Conservation (phyloP, 2,797 vertebrate species). For the Salarias fasciatus region DNA sequence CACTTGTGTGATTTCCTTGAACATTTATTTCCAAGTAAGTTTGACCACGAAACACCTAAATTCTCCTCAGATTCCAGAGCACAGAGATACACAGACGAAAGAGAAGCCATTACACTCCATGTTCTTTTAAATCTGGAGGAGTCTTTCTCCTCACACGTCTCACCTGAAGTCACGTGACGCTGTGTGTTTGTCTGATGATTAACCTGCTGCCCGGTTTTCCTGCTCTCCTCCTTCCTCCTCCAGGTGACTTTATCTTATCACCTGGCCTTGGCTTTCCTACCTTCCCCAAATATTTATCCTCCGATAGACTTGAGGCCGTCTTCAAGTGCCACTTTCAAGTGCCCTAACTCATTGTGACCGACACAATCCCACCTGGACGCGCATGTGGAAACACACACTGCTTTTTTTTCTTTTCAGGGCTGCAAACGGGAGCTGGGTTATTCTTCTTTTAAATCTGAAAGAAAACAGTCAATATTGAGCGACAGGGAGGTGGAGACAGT, state of each 20-base stretch:
- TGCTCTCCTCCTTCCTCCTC: constrained; percentile 55
- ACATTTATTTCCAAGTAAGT: no score
- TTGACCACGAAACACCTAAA: no score
- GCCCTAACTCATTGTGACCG: constrained; percentile 4
- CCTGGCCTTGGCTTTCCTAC: constrained; percentile 57
- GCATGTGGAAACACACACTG: constrained; percentile 1
- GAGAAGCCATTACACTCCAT: no score
- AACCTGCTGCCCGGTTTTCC: constrained; percentile 47
- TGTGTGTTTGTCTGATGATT: constrained; percentile 37
- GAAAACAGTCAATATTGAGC: constrained; percentile 57
- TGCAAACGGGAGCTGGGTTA: constrained; percentile 35
- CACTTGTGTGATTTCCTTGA: no score
- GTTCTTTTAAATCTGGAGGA: no score
- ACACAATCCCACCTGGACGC: constrained; percentile 10
- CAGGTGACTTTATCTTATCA: constrained; percentile 66
- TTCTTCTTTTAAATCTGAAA: constrained; percentile 60
- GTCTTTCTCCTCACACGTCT: no score
- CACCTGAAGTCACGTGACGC: background rate
- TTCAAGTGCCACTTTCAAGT: constrained; percentile 45
- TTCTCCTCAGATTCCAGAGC: no score
- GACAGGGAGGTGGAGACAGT: constrained; percentile 32
- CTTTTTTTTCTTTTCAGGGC: background rate
- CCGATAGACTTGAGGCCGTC: constrained; percentile 55
- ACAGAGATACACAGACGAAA: no score
- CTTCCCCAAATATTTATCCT: constrained; percentile 71